Percentiles rank a stretch among this genome's conserved stretches.
These are phyloP conservation scores for Gorsachius goisagi DNA, from an alignment of 2,113 vertebrate species.

Conservation along the genomic window DNA sequence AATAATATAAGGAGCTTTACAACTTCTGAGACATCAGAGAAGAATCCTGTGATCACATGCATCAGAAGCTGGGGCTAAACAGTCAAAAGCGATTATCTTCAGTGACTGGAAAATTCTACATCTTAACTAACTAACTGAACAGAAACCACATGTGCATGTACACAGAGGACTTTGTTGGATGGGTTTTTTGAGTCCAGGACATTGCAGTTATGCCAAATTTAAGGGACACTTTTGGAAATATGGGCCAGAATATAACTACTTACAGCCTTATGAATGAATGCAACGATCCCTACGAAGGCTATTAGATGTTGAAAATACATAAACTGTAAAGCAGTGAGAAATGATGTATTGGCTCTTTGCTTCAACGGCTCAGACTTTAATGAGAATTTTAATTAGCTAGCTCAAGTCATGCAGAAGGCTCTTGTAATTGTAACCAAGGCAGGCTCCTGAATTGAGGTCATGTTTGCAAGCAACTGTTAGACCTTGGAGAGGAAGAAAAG, in stretches of 20 bases:
- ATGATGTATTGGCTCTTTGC: slow-evolving; percentile 36
- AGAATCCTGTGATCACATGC: background rate
- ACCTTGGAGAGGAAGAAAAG: background rate
- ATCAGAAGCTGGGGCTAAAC: background rate
- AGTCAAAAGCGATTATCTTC: background rate
- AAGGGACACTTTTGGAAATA: background rate
- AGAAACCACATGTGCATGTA: background rate
- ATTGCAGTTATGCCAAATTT: background rate
- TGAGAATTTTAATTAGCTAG: slow-evolving; percentile 49
- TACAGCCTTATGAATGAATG: slow-evolving; percentile 4
- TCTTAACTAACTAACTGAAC: background rate
- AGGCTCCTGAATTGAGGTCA: background rate
- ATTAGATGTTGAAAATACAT: slow-evolving; percentile 27
- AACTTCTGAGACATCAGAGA: background rate
- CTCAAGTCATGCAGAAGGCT: slow-evolving; percentile 33
- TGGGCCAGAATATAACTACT: background rate
- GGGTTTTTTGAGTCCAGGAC: background rate
- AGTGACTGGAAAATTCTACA: background rate
- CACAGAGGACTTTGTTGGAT: background rate
- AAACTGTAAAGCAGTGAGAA: slow-evolving; percentile 8
- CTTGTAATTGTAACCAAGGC: background rate
- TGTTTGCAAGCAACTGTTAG: background rate
- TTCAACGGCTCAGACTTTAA: slow-evolving; percentile 33
- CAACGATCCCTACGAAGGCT: slow-evolving; percentile 17
- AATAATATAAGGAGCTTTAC: background rate